A percentile compares a stretch with the other conserved stretches of the same genome.
Evolutionary conservation across 2,888 invertebrate genomes (phyloP).

Genomic region (Pharmacophagus antenor): DNA sequence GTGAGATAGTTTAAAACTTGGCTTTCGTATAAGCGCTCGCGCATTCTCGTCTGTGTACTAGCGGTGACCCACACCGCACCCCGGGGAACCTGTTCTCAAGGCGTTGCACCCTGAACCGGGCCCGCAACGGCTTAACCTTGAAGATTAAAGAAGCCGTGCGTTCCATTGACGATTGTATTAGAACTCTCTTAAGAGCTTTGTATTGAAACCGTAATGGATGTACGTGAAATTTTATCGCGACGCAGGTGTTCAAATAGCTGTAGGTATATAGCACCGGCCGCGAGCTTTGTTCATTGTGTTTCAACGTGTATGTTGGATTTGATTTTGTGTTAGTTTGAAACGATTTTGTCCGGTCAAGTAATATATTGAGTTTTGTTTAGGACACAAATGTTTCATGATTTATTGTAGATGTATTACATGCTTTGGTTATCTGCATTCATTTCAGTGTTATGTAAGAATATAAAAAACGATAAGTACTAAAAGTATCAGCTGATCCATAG

Average conservation of each 20-base stretch:
- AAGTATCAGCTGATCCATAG: no score
- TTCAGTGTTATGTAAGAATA: no score
- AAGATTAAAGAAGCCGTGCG: background rate
- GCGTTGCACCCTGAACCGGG: slow-evolving; percentile 30
- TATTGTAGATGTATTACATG: no score
- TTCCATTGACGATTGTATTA: slow-evolving; percentile 13
- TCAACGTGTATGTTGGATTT: slow-evolving; percentile 4
- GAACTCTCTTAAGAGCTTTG: background rate
- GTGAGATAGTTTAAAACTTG: background rate
- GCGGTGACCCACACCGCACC: slow-evolving; percentile 21
- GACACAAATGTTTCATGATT: slow-evolving; percentile 8
- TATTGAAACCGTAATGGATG: background rate
- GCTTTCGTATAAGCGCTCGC: background rate
- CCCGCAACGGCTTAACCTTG: slow-evolving; percentile 21
- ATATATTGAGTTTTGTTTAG: slow-evolving; percentile 7
- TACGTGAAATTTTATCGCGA: slow-evolving; percentile 1
- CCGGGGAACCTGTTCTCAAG: slow-evolving; percentile 32
- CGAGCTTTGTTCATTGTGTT: slow-evolving; percentile 21
- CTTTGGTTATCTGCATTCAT: no score
- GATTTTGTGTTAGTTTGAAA: no score
- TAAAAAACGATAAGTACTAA: no score
- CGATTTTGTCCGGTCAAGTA: slow-evolving; percentile 9
- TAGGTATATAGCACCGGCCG: background rate
- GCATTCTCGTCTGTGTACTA: slow-evolving; percentile 11
- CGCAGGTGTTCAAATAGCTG: slow-evolving; percentile 6